Evolutionary conservation across 2,888 invertebrate genomes (phyloP), one percentile per base, ranked within the genome.

Genomic region (Dorcus parallelipipedus): DNA sequence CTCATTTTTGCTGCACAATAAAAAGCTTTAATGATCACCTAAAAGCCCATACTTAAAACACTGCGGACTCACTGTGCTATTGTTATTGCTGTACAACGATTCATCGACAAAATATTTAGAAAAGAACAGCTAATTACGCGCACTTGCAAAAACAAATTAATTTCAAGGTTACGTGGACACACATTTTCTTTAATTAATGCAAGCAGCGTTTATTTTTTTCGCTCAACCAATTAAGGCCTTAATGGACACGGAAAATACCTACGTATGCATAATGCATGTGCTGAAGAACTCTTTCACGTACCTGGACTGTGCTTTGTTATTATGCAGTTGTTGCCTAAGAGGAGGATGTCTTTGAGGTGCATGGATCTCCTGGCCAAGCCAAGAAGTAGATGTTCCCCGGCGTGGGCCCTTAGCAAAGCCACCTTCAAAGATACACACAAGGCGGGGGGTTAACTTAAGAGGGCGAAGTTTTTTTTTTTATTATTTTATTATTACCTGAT

Each of bases 311-410:
- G 90, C 73, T 96, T 90, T 54, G 95, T 93, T 71, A 99, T 95
- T 74, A 97, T 91, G 75, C 93, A 94, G 81, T 97, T 96, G 81
- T 99, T 99, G 59, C 97, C 97, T 50, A 99, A 83, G 67, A 97
- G 82, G 58, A 99, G 83, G 38, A 95, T 88, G 77, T 98, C 97
- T 73, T 89, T 91, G 60, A 95, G 85, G 73, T 92, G 90, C 83
- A 97, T 88, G 47, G 97, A 97, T 66, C 98, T 87, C 45, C 96
- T 86, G 41, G 97, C 96, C 60, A 97, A 87, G 0, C 97, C 97
- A 64, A 99, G 82, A 5, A 99, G 83, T 62, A 99, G 81, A 78
- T 98, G 97, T 76, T 99, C 98, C 2, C 93, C 98, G 0, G 98
- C 97, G 80, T 98, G 98, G 3, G 97, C 97, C 66, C 97, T 85